A percentile compares a stretch with the other conserved stretches of the same genome.
These are phyloP conservation scores for Melozone crissalis DNA, from an alignment of 2,113 vertebrate genomes.

Conservation along the genomic window DNA sequence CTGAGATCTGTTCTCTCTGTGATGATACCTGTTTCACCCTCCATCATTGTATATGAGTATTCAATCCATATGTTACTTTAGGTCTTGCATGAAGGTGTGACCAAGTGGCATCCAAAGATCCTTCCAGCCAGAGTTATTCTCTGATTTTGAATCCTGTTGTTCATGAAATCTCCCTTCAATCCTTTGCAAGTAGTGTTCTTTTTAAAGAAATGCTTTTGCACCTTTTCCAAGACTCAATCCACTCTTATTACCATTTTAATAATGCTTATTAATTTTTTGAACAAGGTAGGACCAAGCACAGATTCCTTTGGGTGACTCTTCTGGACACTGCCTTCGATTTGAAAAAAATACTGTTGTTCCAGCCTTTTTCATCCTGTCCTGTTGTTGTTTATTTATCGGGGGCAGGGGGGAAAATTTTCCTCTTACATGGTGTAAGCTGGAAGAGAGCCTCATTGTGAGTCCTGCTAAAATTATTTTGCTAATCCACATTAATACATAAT, in stretches of 20 bases:
- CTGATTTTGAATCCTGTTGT: neutral
- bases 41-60: neutral
- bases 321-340: neutral
- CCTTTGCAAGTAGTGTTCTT: neutral
- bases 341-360: neutral
- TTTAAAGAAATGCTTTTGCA: neutral
- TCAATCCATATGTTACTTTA: neutral
- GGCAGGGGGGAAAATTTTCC: neutral
- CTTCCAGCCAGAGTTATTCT: neutral
- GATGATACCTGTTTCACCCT: neutral
- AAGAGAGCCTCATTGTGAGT: neutral
- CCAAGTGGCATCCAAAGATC: neutral
- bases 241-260: neutral
- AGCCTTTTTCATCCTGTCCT: neutral
- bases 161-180: neutral
- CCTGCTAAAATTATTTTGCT: neutral
- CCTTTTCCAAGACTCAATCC: neutral
- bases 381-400: neutral
- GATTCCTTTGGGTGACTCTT: neutral
- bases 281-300: fast-evolving
- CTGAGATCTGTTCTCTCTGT: neutral
- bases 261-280: neutral
- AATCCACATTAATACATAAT: neutral
- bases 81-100: neutral
- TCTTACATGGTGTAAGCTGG: neutral